These are phyloP conservation scores for Drosophila elegans DNA, from an alignment of 1,140 invertebrate genomes.

Conservation along the genomic window DNA sequence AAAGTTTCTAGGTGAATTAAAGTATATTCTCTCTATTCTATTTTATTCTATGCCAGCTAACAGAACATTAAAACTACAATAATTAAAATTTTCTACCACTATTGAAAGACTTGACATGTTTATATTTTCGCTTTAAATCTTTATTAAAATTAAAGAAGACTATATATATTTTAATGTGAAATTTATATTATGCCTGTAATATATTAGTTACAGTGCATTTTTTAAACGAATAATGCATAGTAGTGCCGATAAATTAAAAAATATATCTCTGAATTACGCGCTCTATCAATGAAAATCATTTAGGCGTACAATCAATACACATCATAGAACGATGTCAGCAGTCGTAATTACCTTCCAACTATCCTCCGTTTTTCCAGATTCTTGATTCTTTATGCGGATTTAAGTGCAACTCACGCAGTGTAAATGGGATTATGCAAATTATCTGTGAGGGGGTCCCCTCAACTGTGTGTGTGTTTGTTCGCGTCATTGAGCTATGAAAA, in stretches of 20 bases:
- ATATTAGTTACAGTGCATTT: too few relatives aligned
- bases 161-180: too few relatives aligned
- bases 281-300: slow-evolving; percentile 50
- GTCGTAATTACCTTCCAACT: not conserved
- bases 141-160: too few relatives aligned
- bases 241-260: not conserved
- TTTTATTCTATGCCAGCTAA: too few relatives aligned
- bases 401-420: slow-evolving; percentile 41
- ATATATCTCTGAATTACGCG: not conserved
- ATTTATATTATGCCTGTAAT: too few relatives aligned
- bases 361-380: not conserved
- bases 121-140: too few relatives aligned
- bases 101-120: too few relatives aligned
- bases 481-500: slow-evolving; percentile 56
- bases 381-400: slow-evolving; percentile 33
- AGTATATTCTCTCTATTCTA: too few relatives aligned
- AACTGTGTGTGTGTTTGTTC: slow-evolving; percentile 20
- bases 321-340: slow-evolving; percentile 32
- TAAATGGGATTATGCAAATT: slow-evolving; percentile 69
- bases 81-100: too few relatives aligned
- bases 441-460: slow-evolving; percentile 14
- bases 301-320: slow-evolving; percentile 66
- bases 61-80: too few relatives aligned
- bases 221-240: too few relatives aligned
- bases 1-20: too few relatives aligned